Percentiles rank a stretch among this genome's conserved stretches.
phyloP scores from a whole-genome alignment of 2,797 vertebrate species.

The Novumbra hubbsi region DNA sequence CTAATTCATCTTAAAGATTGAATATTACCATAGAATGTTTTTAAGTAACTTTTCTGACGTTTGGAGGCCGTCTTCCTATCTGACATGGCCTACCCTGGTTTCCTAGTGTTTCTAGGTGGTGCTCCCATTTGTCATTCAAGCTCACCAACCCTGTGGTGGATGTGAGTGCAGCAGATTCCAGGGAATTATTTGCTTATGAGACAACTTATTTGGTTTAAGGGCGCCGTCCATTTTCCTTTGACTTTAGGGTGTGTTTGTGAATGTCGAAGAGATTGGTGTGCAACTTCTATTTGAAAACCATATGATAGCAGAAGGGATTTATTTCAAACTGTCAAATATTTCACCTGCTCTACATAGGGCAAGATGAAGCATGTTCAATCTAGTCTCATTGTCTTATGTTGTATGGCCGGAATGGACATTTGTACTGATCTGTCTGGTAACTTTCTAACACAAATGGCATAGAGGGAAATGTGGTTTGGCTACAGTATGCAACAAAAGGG shows the following conservation, averaged over 20 bases:
- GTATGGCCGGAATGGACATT: too few relatives aligned
- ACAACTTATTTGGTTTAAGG: conserved; percentile 57
- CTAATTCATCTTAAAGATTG: background rate
- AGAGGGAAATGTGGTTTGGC: too few relatives aligned
- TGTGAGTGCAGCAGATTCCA: conserved; percentile 24
- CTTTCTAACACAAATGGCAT: too few relatives aligned
- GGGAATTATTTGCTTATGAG: conserved; percentile 37
- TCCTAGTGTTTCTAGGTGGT: conserved; percentile 51
- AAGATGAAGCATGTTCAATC: conserved; percentile 5
- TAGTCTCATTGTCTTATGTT: too few relatives aligned
- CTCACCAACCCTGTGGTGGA: conserved; percentile 22
- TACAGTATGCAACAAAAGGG: too few relatives aligned
- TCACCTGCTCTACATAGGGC: conserved; percentile 12
- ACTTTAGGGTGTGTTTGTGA: conserved; percentile 17
- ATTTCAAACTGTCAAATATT: conserved; percentile 14
- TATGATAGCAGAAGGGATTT: conserved; percentile 27
- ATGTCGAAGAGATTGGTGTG: conserved; percentile 17
- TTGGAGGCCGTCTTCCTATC: conserved; percentile 36
- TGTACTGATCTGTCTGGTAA: too few relatives aligned
- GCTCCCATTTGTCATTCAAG: conserved; percentile 45
- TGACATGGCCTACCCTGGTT: conserved; percentile 45
- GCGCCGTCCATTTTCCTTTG: conserved; percentile 47
- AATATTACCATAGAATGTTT: conserved; percentile 17
- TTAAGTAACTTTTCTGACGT: background rate
- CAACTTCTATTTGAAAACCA: conserved; percentile 8